Evolutionary conservation across 2,113 vertebrate species (phyloP).

Genomic region (Eretmochelys imbricata): DNA sequence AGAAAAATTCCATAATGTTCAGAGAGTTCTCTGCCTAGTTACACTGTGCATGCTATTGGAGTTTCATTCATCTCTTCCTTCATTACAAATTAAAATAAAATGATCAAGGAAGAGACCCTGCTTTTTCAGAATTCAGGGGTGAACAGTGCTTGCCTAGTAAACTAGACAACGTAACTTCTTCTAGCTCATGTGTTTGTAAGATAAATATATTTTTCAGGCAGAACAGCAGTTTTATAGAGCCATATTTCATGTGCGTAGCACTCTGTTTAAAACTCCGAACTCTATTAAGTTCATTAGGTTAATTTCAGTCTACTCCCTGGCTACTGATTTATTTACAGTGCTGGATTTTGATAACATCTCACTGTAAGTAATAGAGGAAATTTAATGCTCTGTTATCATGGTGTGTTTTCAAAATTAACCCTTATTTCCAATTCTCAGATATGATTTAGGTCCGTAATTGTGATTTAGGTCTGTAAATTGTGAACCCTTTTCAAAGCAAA

Average conservation of each 20-base stretch:
- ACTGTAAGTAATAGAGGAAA: fast-evolving
- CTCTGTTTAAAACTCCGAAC: background rate
- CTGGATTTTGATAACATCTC: fast-evolving
- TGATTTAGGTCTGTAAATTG: background rate
- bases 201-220: background rate
- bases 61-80: too few species aligned
- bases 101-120: background rate
- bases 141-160: background rate
- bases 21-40: background rate
- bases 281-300: fast-evolving
- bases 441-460: background rate
- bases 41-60: fast-evolving
- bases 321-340: background rate
- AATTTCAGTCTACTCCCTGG: background rate
- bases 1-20: fast-evolving
- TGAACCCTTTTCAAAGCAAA: background rate
- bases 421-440: background rate
- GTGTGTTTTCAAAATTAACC: background rate
- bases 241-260: too few species aligned
- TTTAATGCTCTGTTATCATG: fast-evolving
- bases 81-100: background rate
- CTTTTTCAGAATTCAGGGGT: fast-evolving
- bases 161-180: background rate
- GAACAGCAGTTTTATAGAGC: fast-evolving
- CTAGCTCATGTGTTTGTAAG: background rate